Evolutionary conservation across 2,113 vertebrate genomes (phyloP), one percentile per base, ranked within the genome.

Genomic region (Zosterops hypoxanthus): DNA sequence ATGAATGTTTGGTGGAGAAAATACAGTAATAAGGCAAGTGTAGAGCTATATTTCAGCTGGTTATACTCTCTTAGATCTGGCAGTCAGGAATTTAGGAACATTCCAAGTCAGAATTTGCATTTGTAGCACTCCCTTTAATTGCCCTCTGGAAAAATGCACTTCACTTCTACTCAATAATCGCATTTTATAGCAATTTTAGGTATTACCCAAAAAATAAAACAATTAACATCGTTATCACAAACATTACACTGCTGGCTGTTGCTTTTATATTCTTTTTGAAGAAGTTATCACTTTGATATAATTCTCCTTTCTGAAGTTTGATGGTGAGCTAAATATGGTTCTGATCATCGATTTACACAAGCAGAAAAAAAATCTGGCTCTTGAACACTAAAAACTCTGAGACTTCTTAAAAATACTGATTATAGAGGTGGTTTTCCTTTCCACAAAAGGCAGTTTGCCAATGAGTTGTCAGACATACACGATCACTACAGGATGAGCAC

Each of bases 341-440:
- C 49, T 63, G 41, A 78, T 14, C 46, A 46, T 31, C 57, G 44
- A 9, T 47, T 53, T 33, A 80, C 76, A 57, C 0, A 0, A 77
- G 39, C 8, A 88, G 39, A 57, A 81, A 77, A 33, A 60, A 56
- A 65, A 53, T 22, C 39, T 55, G 19, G 10, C 31, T 71, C 66
- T 53, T 60, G 56, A 82, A 84, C 28, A 85, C 77, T 90, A 92
- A 31, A 66, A 94, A 93, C 61, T 91, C 93, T 94, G 9, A 71
- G 61, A n/a, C 26, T 44, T 64, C 21, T 81, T 52, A 72, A 72
- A 44, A 29, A 34, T 16, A 56, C 0, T 20, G 14, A 53, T 75
- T 56, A 49, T 1, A 50, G 16, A 64, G 5, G 2, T 11, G 26
- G 4, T 36, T 91, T 42, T 76, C 59, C 59, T 83, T 69, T 60